Conservation (phyloP, 2,888 invertebrate genomes). For the Dimorphilus gyrociliatus region DNA sequence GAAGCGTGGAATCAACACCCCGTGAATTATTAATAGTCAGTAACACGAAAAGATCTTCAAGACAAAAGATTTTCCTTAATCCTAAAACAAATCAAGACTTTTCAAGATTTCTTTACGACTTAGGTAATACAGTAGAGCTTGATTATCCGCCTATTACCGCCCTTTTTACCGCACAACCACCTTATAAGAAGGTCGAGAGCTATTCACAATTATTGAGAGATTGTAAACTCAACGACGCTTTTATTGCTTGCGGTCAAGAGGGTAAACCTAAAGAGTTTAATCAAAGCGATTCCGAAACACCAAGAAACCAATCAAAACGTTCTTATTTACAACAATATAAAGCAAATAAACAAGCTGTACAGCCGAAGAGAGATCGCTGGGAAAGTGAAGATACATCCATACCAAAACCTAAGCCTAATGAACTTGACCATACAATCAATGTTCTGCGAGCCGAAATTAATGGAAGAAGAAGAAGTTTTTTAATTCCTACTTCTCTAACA, state of each 20-base stretch:
- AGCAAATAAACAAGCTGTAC: too few species aligned
- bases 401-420: too few species aligned
- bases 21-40: conserved; percentile 86
- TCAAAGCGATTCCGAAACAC: too few species aligned
- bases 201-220: conserved; percentile 83
- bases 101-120: conserved; percentile 78
- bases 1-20: too few species aligned
- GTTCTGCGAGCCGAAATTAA: too few species aligned
- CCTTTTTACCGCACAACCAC: conserved; percentile 74
- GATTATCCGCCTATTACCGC: conserved; percentile 53
- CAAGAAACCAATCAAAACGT: too few species aligned
- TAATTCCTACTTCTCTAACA: conserved; percentile 20
- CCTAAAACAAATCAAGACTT: conserved; percentile 80
- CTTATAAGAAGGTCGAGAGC: conserved; percentile 60
- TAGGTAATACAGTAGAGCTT: conserved; percentile 35
- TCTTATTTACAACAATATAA: too few species aligned
- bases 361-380: too few species aligned
- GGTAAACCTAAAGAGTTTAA: conserved; percentile 16
- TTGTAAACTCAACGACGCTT: conserved; percentile 75
- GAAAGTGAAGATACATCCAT: too few species aligned
- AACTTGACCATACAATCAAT: too few species aligned
- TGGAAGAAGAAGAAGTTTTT: too few species aligned
- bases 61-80: conserved; percentile 65
- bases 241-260: conserved; percentile 40
- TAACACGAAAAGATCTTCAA: conserved; percentile 77